Conservation (phyloP, 2,113 vertebrate genomes). For the Copsychus sechellarum region DNA sequence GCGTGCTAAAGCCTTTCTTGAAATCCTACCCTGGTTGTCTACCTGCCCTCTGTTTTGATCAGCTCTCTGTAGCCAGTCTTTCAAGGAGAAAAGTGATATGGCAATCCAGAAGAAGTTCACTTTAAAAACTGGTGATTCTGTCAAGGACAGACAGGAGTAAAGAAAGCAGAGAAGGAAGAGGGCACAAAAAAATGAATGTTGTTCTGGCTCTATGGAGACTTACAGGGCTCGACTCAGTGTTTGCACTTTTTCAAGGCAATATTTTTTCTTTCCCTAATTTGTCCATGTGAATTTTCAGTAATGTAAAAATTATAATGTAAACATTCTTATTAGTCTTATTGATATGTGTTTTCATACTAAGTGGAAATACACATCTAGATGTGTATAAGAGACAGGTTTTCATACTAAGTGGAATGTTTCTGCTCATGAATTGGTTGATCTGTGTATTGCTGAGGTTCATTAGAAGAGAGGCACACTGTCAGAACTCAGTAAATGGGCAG, state of each 20-base stretch:
- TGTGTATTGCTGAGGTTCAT: background rate
- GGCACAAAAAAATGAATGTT: background rate
- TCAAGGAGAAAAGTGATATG: background rate
- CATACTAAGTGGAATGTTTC: background rate
- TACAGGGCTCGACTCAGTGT: background rate
- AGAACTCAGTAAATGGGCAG: background rate
- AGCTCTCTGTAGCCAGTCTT: conserved; percentile 31
- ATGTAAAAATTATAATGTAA: background rate
- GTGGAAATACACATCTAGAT: too few species aligned
- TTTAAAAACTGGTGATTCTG: background rate
- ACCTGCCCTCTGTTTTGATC: conserved; percentile 61
- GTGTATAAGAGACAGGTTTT: too few species aligned
- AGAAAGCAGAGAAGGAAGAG: background rate
- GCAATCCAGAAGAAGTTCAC: background rate
- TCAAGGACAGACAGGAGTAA: conserved; percentile 8
- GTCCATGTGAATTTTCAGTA: background rate
- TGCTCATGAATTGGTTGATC: background rate
- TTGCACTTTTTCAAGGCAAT: background rate
- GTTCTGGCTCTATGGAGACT: background rate
- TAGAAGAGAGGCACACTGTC: background rate
- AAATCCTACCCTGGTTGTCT: conserved; percentile 48
- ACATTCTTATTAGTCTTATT: background rate
- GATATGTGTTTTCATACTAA: background rate
- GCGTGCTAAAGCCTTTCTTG: conserved; percentile 34
- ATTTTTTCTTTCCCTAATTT: background rate